A percentile compares a stretch with the other conserved stretches of the same genome.
Evolutionary conservation across 2,113 vertebrate species (phyloP).

Genomic region (Amphilophus citrinellus): DNA sequence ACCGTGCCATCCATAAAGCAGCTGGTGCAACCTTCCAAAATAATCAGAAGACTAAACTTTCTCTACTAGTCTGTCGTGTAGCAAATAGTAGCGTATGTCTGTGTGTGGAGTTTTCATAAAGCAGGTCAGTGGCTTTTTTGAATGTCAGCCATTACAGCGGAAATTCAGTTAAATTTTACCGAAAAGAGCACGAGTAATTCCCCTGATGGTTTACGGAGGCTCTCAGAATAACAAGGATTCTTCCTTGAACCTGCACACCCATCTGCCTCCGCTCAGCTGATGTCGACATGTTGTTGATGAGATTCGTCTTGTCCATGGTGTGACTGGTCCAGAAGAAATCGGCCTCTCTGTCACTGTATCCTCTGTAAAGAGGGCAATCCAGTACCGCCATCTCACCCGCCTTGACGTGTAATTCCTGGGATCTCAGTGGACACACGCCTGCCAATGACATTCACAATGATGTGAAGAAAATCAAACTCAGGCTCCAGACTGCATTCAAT

Average conservation of each 20-base stretch:
- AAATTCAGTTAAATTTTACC: conserved; percentile 44
- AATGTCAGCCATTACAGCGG: neutral
- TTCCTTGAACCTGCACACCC: conserved; percentile 21
- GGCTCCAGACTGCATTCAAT: neutral
- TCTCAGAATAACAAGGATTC: conserved; percentile 37
- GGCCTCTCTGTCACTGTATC: rapidly evolving
- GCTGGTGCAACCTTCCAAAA: too few relatives aligned
- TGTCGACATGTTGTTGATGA: conserved; percentile 25
- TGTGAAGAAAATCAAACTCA: neutral
- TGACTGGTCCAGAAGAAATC: conserved; percentile 43
- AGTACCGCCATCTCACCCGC: conserved; percentile 57
- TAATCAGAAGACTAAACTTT: too few relatives aligned
- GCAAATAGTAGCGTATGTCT: neutral
- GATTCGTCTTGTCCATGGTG: neutral
- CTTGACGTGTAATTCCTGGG: neutral
- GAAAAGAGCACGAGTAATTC: conserved; percentile 59
- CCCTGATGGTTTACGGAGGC: conserved; percentile 52
- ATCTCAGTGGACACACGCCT: conserved; percentile 13
- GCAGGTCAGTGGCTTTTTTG: rapidly evolving
- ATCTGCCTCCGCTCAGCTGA: conserved; percentile 21
- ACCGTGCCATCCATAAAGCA: too few relatives aligned
- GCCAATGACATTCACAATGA: neutral
- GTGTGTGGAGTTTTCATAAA: neutral
- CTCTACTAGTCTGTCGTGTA: neutral
- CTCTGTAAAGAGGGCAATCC: neutral